These are phyloP conservation scores for Onychomys arenicola DNA, from an alignment of 2,797 vertebrate genomes.

Conservation along the genomic window DNA sequence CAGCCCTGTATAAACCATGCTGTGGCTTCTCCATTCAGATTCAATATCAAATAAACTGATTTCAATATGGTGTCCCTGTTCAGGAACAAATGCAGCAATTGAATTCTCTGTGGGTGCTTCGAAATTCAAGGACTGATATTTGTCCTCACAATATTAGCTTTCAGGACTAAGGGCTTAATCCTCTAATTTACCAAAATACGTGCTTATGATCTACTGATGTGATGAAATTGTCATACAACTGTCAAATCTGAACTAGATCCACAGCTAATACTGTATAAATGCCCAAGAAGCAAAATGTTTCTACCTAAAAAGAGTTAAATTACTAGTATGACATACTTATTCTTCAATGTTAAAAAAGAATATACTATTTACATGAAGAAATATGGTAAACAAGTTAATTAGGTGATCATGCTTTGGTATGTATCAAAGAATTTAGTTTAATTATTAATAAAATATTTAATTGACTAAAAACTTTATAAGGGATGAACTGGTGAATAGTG, in stretches of 20 bases:
- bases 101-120: background rate
- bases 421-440: background rate
- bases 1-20: background rate
- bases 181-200: constrained; percentile 13
- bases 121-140: background rate
- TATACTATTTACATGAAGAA: background rate
- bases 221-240: background rate
- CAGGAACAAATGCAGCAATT: constrained; percentile 30
- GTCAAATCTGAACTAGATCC: background rate
- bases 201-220: background rate
- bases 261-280: background rate
- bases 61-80: constrained; percentile 19
- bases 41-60: background rate
- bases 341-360: background rate
- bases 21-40: background rate
- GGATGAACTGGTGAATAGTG: background rate
- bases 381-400: background rate
- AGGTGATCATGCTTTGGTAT: background rate
- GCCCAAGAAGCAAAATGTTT: background rate
- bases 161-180: constrained; percentile 18
- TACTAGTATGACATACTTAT: background rate
- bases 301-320: background rate
- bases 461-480: background rate
- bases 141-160: constrained; percentile 8
- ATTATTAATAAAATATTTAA: background rate